These are phyloP conservation scores for Athene cunicularia DNA, from an alignment of 2,113 vertebrate species.

Conservation along the genomic window DNA sequence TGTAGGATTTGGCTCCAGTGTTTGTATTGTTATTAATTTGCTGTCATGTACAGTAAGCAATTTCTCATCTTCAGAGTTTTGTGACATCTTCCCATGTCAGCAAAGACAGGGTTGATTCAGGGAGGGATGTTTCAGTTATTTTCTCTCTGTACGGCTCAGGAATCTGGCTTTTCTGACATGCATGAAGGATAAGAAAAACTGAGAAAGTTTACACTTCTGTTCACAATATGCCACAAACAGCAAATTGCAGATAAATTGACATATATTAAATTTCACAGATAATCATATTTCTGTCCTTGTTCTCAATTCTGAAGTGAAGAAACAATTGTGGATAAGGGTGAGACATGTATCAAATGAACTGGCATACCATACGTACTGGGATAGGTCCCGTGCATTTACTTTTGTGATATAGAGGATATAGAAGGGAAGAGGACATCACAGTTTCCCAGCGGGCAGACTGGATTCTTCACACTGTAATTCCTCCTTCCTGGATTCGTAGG, in stretches of 20 bases:
- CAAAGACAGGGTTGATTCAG: slow-evolving; percentile 22
- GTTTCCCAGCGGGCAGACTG: neutral
- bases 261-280: neutral
- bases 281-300: neutral
- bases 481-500: neutral
- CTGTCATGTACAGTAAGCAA: neutral
- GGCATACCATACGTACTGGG: neutral
- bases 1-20: neutral
- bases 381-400: neutral
- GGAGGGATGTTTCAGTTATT: slow-evolving; percentile 42
- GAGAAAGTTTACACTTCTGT: neutral
- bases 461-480: neutral
- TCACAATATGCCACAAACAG: neutral
- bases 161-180: slow-evolving; percentile 30
- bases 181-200: neutral
- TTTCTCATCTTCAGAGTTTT: neutral
- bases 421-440: neutral
- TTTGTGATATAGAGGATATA: neutral
- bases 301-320: neutral
- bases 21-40: neutral
- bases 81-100: neutral
- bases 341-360: neutral
- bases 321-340: neutral
- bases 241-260: slow-evolving; percentile 14
- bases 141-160: neutral